Base-by-base conservation (phyloP, 2,888 invertebrate species). In the Drosophila vallismaia region DNA sequence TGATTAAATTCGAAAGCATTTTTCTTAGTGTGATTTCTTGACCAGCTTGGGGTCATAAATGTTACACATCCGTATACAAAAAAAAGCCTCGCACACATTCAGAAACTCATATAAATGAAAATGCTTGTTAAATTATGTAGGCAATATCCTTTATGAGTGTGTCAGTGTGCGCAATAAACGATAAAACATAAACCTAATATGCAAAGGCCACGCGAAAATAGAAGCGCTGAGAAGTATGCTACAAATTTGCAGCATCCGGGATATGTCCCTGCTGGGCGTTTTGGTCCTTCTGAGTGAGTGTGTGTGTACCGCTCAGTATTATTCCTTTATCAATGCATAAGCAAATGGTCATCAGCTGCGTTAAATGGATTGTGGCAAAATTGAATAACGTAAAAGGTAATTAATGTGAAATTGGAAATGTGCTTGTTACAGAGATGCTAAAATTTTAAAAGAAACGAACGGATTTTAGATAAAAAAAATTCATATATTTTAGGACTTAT, bases 41-140 rank as follows among this genome's bases (percentile, higher is more conserved):
- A 67, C 78, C 76, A 70, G 55, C 49, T 49, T 26, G 7, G 5
- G 46, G 52, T 26, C 66, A 51, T 42, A 55, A 71, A 59, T 74
- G 71, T 45, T 49, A 45, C 58, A 38, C 52, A 66, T 58, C 68
- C 55, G 58, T 56, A 59, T 58, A 58, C 28, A 69, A 44, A 48
- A 44, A 48, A 40, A 44, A 19, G 10, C 55, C 58, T 38, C 9
- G 36, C 7, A 31, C 40, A 52, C 31, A 56, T 19, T 12, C 19
- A 54, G 19, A 51, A 28, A 42, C 67, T 56, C 55, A 64, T 62
- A 57, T 70, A 76, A 79, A 82, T 77, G 80, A 77, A 73, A 74
- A 79, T 79, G 83, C 77, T 71, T 74, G 68, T 59, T 79, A 71
- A 79, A 79, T 82, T 79, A 79, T 83, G 80, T 82, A 77, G 74